Evolutionary conservation across 1,140 invertebrate species (phyloP).

Genomic region (Solenopsis invicta): DNA sequence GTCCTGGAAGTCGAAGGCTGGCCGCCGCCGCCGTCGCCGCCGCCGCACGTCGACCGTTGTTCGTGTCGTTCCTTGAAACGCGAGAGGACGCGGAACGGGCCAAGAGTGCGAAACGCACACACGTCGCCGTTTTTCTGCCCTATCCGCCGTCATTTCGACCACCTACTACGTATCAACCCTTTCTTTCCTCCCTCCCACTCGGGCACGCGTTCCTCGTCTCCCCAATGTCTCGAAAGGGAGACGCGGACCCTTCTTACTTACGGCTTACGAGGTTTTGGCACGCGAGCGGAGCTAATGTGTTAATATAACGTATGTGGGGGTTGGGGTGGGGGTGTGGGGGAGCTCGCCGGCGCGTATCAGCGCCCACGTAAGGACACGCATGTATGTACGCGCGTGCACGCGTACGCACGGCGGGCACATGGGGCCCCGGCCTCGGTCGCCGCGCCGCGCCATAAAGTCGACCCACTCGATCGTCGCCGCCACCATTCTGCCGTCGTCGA

Average conservation of each 20-base stretch:
- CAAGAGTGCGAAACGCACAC: not conserved
- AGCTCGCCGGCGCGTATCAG: slow-evolving; percentile 74
- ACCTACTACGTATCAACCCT: slow-evolving; percentile 11
- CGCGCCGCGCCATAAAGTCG: slow-evolving; percentile 73
- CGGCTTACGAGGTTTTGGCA: slow-evolving; percentile 83
- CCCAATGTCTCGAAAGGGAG: slow-evolving; percentile 69
- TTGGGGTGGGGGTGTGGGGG: not conserved
- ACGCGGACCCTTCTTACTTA: slow-evolving; percentile 81
- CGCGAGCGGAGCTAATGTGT: slow-evolving; percentile 85
- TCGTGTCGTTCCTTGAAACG: slow-evolving; percentile 52
- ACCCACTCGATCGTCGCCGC: slow-evolving; percentile 68
- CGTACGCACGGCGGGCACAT: slow-evolving; percentile 44
- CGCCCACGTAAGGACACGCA: slow-evolving; percentile 69
- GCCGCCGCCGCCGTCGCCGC: too few species aligned
- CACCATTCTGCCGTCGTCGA: slow-evolving; percentile 56
- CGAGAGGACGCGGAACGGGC: slow-evolving; percentile 35
- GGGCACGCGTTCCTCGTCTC: slow-evolving; percentile 40
- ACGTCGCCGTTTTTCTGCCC: not conserved
- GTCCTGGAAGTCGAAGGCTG: slow-evolving; percentile 28
- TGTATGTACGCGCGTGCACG: slow-evolving; percentile 62
- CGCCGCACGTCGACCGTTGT: slow-evolving; percentile 33
- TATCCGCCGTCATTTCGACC: not conserved
- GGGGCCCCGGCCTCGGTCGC: slow-evolving; percentile 36
- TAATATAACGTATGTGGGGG: slow-evolving; percentile 83
- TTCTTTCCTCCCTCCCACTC: not conserved